Evolutionary conservation across 2,113 vertebrate species (phyloP).

Genomic region (Eudyptes chrysolophus): DNA sequence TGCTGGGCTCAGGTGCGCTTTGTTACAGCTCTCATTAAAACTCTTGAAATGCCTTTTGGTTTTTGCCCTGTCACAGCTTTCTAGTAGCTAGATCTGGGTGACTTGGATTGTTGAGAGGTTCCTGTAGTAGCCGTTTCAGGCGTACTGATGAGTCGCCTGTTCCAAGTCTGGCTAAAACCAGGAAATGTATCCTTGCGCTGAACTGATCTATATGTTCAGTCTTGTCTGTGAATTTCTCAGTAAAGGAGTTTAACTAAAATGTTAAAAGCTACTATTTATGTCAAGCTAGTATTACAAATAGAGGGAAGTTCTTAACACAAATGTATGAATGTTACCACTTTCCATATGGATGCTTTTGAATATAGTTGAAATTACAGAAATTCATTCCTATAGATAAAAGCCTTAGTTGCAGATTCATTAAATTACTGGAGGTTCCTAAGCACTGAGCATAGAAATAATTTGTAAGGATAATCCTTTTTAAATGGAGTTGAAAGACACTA

Average conservation of each 20-base stretch:
- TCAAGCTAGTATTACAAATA: not conserved
- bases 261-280: too few relatives aligned
- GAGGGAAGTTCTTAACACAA: not conserved
- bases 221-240: not conserved
- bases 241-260: too few relatives aligned
- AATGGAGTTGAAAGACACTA: not conserved
- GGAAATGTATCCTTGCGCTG: not conserved
- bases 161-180: not conserved
- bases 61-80: not conserved
- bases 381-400: not conserved
- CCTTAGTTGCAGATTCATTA: not conserved
- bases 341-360: not conserved
- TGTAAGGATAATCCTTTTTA: not conserved
- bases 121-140: not conserved
- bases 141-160: not conserved
- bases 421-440: not conserved
- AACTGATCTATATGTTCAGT: rapidly evolving
- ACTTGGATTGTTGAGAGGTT: not conserved
- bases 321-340: not conserved
- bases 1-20: not conserved
- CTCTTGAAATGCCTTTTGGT: rapidly evolving
- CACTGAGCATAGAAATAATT: not conserved
- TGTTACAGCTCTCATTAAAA: not conserved
- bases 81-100: not conserved
- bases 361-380: not conserved